phyloP scores from a whole-genome alignment of 2,113 vertebrate genomes.

The Phodopus roborovskii region DNA sequence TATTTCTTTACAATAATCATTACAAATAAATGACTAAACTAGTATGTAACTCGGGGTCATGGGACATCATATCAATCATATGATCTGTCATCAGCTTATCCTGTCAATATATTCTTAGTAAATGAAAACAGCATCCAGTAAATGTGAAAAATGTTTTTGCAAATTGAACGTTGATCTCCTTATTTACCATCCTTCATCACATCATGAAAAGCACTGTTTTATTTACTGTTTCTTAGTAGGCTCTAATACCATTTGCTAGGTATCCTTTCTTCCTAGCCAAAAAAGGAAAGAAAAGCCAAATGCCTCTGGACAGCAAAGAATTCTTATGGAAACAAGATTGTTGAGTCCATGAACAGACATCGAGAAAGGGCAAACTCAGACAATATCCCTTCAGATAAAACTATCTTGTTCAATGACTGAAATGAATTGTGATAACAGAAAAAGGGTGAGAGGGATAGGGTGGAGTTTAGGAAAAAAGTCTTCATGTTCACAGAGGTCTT shows the following conservation, averaged over 20 bases:
- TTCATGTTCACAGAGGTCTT: neutral
- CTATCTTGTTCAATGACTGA: neutral
- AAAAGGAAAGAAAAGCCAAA: neutral
- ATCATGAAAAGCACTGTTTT: constrained; percentile 1
- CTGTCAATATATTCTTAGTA: neutral
- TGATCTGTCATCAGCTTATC: neutral
- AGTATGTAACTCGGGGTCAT: neutral
- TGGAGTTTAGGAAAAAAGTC: neutral
- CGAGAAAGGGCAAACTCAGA: neutral
- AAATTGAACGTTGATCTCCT: neutral
- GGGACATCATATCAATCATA: neutral
- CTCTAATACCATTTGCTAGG: neutral
- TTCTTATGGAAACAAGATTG: neutral
- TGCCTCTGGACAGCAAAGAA: constrained; percentile 23
- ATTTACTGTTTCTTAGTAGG: neutral
- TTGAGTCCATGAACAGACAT: neutral
- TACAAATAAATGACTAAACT: neutral
- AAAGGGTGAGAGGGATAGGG: neutral
- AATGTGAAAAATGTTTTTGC: constrained; percentile 34
- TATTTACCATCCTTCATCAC: neutral
- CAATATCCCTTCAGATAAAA: neutral
- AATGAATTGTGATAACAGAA: neutral
- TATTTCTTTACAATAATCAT: neutral
- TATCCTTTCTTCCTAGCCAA: neutral
- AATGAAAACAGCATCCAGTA: neutral